Conservation (phyloP, 2,888 invertebrate species). For the Mimachlamys varia region DNA sequence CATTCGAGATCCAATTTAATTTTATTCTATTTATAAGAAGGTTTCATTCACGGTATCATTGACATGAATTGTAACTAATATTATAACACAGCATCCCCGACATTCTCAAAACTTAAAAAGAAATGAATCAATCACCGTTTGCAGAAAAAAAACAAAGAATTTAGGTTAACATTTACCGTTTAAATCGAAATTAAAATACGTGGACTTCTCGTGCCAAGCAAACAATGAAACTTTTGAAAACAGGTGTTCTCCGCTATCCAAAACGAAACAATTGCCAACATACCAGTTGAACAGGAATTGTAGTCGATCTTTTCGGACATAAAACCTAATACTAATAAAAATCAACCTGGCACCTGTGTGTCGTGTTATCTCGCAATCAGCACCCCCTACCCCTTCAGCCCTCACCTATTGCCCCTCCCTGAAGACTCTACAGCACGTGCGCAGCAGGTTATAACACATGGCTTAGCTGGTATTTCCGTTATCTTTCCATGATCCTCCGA, state of each 20-base stretch:
- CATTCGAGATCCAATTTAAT: no score
- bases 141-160: no score
- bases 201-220: no score
- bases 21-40: no score
- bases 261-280: background rate
- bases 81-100: no score
- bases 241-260: background rate
- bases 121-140: no score
- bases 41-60: no score
- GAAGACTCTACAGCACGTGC: background rate
- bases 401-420: constrained; percentile 17
- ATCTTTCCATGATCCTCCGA: background rate
- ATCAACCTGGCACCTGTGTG: background rate
- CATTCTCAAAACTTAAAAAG: no score
- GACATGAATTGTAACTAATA: no score
- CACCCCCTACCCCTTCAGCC: background rate
- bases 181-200: no score
- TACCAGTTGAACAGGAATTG: background rate
- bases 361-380: background rate
- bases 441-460: background rate
- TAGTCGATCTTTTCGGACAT: background rate
- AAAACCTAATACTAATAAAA: background rate
- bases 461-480: background rate
- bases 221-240: background rate
- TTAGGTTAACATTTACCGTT: no score